phyloP scores from a whole-genome alignment of 2,888 invertebrate genomes.

The Agrotis puta region DNA sequence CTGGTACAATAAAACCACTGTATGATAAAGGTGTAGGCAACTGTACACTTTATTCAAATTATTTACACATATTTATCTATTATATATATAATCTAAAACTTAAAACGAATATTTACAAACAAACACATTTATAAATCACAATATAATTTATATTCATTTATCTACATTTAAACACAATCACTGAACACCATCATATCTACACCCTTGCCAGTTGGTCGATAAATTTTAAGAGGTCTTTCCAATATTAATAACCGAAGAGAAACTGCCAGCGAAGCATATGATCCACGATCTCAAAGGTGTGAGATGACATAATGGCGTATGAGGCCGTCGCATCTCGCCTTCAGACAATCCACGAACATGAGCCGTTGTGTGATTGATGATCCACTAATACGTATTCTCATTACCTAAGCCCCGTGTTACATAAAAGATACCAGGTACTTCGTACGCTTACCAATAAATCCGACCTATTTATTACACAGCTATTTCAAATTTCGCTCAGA shows the following conservation, averaged over 20 bases:
- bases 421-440: constrained; percentile 63
- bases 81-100: too few species aligned
- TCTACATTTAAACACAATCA: too few species aligned
- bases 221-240: constrained; percentile 43
- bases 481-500: constrained; percentile 52
- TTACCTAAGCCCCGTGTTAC: constrained; percentile 72
- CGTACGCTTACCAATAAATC: constrained; percentile 54
- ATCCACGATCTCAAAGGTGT: constrained; percentile 72
- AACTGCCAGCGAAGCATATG: constrained; percentile 63
- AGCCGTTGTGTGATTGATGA: constrained; percentile 80
- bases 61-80: too few species aligned
- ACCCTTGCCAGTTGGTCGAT: too few species aligned
- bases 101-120: too few species aligned
- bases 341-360: constrained; percentile 75
- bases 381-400: constrained; percentile 77
- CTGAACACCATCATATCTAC: too few species aligned
- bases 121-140: too few species aligned
- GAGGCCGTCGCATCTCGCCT: constrained; percentile 63
- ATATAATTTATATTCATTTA: too few species aligned
- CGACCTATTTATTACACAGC: constrained; percentile 44
- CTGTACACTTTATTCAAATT: too few species aligned
- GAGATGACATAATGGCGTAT: constrained; percentile 74
- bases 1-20: constrained; percentile 36
- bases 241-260: constrained; percentile 64
- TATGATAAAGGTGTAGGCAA: constrained; percentile 45